Evolutionary conservation across 35 echinoderm and acorn worm species (phyloP).

Genomic region (Strongylocentrotus purpuratus): DNA sequence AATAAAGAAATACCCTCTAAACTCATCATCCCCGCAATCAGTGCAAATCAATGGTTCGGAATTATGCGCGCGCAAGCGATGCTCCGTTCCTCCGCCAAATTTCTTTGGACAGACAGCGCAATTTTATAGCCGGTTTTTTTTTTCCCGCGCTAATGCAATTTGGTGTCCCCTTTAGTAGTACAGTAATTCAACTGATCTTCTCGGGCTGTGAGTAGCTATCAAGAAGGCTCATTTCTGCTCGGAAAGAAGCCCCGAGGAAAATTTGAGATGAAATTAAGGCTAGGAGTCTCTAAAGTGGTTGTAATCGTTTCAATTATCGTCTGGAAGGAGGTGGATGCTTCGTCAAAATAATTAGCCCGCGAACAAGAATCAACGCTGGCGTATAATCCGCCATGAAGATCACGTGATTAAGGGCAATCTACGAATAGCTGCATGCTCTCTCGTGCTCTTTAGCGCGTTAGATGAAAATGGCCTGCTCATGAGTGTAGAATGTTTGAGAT

Average conservation of each 20-base stretch:
- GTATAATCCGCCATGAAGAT: not conserved
- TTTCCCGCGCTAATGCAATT: constrained; percentile 36
- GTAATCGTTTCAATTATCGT: constrained; percentile 53
- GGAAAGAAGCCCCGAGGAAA: constrained; percentile 8
- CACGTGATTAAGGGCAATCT: not conserved
- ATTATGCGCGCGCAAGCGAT: not conserved
- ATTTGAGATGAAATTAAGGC: constrained; percentile 29
- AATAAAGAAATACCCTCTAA: not conserved
- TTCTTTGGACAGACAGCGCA: constrained; percentile 32
- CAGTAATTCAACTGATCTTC: constrained; percentile 24
- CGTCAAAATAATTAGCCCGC: constrained; percentile 36
- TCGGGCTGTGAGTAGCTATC: not conserved
- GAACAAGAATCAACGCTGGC: not conserved
- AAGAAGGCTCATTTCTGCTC: constrained; percentile 21
- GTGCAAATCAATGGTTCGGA: not conserved
- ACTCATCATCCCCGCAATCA: constrained; percentile 1
- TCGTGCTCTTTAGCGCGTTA: not conserved
- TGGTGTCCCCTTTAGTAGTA: constrained; percentile 54
- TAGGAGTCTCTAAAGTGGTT: constrained; percentile 39
- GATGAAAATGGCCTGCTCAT: too few species aligned
- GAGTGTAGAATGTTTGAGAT: too few species aligned
- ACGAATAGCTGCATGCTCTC: not conserved
- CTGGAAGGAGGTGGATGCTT: constrained; percentile 21
- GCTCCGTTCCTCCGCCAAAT: not conserved
- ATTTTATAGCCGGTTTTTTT: not conserved